Conservation (phyloP, 2,113 vertebrate genomes). For the Lutjanus erythropterus region DNA sequence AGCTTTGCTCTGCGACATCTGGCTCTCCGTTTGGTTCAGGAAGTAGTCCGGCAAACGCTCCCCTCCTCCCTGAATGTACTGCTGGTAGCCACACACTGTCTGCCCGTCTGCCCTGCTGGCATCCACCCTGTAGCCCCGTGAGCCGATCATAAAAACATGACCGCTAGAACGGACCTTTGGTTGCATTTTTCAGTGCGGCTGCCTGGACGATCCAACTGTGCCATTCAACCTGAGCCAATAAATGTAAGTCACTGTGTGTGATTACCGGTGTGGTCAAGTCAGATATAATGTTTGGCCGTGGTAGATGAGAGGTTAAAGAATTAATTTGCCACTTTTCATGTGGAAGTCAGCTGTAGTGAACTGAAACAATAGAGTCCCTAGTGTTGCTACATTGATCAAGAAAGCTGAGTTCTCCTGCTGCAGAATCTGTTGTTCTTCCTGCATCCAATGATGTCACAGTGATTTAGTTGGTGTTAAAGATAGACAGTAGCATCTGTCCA, state of each 20-base stretch:
- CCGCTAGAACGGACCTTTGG: conserved; percentile 14
- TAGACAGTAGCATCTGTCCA: too few species aligned
- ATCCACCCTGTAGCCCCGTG: not conserved
- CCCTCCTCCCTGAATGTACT: conserved; percentile 18
- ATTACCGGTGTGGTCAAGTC: not conserved
- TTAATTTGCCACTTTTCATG: too few species aligned
- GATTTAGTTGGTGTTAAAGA: too few species aligned
- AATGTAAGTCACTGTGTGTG: conserved; percentile 1
- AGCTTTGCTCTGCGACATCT: conserved; percentile 57
- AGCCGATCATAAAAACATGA: conserved; percentile 17
- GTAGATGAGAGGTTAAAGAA: too few species aligned
- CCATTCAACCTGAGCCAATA: conserved; percentile 55
- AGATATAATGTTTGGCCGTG: not conserved
- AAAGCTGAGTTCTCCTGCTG: too few species aligned
- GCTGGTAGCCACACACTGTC: conserved; percentile 63
- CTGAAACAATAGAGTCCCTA: too few species aligned
- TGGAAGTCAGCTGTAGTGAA: too few species aligned
- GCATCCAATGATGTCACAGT: too few species aligned
- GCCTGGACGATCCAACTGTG: conserved; percentile 39
- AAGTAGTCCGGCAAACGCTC: conserved; percentile 39
- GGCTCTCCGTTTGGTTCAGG: conserved; percentile 58
- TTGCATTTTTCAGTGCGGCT: conserved; percentile 1
- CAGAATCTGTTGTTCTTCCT: too few species aligned
- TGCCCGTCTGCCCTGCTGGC: conserved; percentile 80
- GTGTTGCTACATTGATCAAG: too few species aligned